phyloP scores from a whole-genome alignment of 2,113 vertebrate species.

The Oceanodroma tethys region DNA sequence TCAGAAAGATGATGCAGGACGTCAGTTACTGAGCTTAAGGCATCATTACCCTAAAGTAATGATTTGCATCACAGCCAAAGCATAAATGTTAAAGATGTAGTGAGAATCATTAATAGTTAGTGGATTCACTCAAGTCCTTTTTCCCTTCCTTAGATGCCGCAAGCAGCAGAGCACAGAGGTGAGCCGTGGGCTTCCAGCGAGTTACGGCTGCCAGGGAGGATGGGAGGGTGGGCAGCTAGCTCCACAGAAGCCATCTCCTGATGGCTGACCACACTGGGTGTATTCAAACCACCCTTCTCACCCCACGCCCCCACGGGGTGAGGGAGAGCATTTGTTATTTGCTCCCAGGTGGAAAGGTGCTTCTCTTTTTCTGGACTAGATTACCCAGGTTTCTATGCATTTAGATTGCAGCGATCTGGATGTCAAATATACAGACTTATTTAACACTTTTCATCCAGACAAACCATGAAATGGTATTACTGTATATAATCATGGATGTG shows the following conservation, averaged over 20 bases:
- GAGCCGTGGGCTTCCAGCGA: neutral
- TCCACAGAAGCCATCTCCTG: neutral
- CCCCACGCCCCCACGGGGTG: rapidly evolving
- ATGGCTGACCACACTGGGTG: rapidly evolving
- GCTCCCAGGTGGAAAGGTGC: neutral
- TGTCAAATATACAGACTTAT: neutral
- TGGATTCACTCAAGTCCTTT: neutral
- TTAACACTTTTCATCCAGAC: neutral
- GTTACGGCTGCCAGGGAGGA: rapidly evolving
- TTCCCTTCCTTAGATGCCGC: neutral
- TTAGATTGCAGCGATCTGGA: neutral
- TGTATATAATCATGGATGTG: neutral
- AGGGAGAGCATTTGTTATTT: neutral
- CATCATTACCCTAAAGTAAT: neutral
- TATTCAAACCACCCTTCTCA: neutral
- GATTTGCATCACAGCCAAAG: neutral
- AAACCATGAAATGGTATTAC: neutral
- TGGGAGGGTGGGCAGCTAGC: neutral
- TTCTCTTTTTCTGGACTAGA: neutral
- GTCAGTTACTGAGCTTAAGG: neutral
- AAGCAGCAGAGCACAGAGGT: neutral
- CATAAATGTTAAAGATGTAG: neutral
- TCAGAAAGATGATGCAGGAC: neutral
- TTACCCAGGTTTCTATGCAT: neutral
- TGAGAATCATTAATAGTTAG: neutral